Base-by-base conservation (phyloP, 2,113 vertebrate genomes). In the Aythya baeri region DNA sequence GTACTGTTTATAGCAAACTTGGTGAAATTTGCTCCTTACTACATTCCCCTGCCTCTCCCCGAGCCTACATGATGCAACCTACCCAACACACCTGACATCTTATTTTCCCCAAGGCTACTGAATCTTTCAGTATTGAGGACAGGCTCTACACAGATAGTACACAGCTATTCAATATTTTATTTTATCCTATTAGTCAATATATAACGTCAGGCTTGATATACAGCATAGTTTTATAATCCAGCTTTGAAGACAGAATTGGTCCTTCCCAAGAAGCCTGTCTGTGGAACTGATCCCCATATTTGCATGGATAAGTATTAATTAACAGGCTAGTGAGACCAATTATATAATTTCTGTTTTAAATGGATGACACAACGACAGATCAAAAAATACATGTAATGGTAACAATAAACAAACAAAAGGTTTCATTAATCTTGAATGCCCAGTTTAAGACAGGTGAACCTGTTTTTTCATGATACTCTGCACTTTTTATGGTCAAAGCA, bases 271-370 rank as follows among this genome's bases (percentile, higher is more conserved):
- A 72, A 65, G 17, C 32, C 23, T 73, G 85, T 52, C 71, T 22
- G 8, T 76, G 49, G 78, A 95, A 94, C 2, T 79, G 44, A 79
- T 36, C 29, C 49, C 29, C 41, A 29, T 70, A 93, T 54, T 66
- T 65, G 50, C 50, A 68, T 29, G 55, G n/a, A 46, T 13, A 68
- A 76, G 23, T 13, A 38, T 62, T 73, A 94, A 85, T 93, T 72
- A 84, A 77, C 29, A 83, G 46, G 27, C 73, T 70, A 9, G 2
- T 27, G n/a, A 83, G 72, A 32, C 38, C 25, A 79, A 61, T 61
- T 75, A 78, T 15, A 61, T 6, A 11, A 68, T 52, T 83, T 80
- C 29, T 46, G 59, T 46, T 83, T 75, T 62, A 88, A 88, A 88
- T 1, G 25, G 12, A 23, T 34, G 76, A 54, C 31, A 50, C 55